phyloP scores from a whole-genome alignment of 2,888 invertebrate species.

The Cepaea hortensis region DNA sequence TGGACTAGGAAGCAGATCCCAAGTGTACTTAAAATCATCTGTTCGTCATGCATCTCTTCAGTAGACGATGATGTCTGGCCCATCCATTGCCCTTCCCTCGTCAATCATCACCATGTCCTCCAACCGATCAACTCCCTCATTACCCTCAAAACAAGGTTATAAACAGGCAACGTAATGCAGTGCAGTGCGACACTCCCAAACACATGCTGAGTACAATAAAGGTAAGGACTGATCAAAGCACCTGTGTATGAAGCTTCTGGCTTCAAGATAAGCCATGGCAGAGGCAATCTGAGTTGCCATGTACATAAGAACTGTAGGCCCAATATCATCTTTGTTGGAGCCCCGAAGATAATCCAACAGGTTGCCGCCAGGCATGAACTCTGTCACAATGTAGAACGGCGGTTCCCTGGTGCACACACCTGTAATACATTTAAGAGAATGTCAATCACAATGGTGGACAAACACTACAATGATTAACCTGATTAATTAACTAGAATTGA shows the following conservation, averaged over 20 bases:
- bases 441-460: background rate
- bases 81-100: too few relatives aligned
- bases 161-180: too few relatives aligned
- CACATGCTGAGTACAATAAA: background rate
- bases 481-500: too few relatives aligned
- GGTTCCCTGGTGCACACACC: conserved; percentile 98
- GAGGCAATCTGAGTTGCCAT: conserved; percentile 99
- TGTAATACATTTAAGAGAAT: conserved; percentile 47
- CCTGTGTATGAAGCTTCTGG: conserved; percentile 89
- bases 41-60: too few relatives aligned
- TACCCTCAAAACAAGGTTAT: too few relatives aligned
- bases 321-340: conserved; percentile 85
- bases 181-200: too few relatives aligned
- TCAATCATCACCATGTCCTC: too few relatives aligned
- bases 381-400: conserved; percentile 99
- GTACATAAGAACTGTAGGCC: conserved; percentile 96
- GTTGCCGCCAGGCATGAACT: conserved; percentile 99
- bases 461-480: too few relatives aligned
- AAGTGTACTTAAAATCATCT: too few relatives aligned
- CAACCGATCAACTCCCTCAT: too few relatives aligned
- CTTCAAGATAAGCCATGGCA: conserved; percentile 98
- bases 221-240: conserved; percentile 46
- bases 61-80: too few relatives aligned
- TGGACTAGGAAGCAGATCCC: too few relatives aligned
- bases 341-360: conserved; percentile 95